These are phyloP conservation scores for Ephestia elutella DNA, from an alignment of 1,140 invertebrate species.

Conservation along the genomic window DNA sequence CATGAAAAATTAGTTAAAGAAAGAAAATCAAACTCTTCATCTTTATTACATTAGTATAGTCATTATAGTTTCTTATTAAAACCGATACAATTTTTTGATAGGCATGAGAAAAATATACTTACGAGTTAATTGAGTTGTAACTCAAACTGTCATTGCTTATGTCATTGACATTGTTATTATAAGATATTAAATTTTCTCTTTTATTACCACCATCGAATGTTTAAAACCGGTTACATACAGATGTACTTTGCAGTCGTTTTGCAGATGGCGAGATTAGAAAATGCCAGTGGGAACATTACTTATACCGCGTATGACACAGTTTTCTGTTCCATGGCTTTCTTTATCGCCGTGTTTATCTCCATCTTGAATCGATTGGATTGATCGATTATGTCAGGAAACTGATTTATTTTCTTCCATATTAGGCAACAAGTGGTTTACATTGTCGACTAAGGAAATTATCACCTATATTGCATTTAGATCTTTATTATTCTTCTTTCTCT, in stretches of 20 bases:
- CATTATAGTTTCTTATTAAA: too few relatives aligned
- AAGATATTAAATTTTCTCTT: too few relatives aligned
- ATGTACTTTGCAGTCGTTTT: background rate
- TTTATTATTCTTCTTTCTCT: too few relatives aligned
- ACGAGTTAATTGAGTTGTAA: too few relatives aligned
- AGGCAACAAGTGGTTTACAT: background rate
- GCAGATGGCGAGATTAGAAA: conserved; percentile 1
- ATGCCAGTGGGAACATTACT: conserved; percentile 3
- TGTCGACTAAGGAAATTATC: too few relatives aligned
- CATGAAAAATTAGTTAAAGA: too few relatives aligned
- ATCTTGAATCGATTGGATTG: background rate
- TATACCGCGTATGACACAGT: background rate
- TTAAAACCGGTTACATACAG: background rate
- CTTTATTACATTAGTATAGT: too few relatives aligned
- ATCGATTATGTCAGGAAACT: background rate
- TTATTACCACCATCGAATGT: background rate
- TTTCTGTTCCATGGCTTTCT: conserved; percentile 1
- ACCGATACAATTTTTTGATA: too few relatives aligned
- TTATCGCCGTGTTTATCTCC: background rate
- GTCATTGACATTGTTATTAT: background rate
- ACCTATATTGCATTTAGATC: too few relatives aligned
- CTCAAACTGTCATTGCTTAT: too few relatives aligned
- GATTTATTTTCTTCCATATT: background rate
- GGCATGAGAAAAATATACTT: too few relatives aligned
- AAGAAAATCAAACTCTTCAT: too few relatives aligned